phyloP scores from a whole-genome alignment of 1,140 invertebrate genomes.

The Bombyx mori region ASM3026992v2 NC_085125.1:10320501-10321000 shows the following conservation, averaged over 20 bases:
- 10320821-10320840: slow-evolving; percentile 43
- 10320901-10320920: slow-evolving; percentile 48
- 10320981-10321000: not conserved
- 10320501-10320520: slow-evolving; percentile 32
- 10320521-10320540: slow-evolving; percentile 14
- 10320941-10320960: slow-evolving; percentile 24
- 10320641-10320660: slow-evolving; percentile 12
- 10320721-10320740: slow-evolving; percentile 8
- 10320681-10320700: slow-evolving; percentile 4
- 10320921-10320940: slow-evolving; percentile 28
- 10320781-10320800: slow-evolving; percentile 13
- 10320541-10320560: slow-evolving; percentile 5
- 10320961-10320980: not conserved
- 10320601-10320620: slow-evolving; percentile 9
- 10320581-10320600: slow-evolving; percentile 4
- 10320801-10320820: slow-evolving; percentile 32
- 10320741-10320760: slow-evolving; percentile 10
- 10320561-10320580: slow-evolving; percentile 11
- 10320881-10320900: slow-evolving; percentile 41
- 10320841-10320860: slow-evolving; percentile 31
- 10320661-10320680: slow-evolving; percentile 16
- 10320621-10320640: slow-evolving; percentile 15
- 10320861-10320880: slow-evolving; percentile 27
- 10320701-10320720: slow-evolving; percentile 12
- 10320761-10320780: slow-evolving; percentile 8